A percentile compares a stretch with the other conserved stretches of the same genome.
These are phyloP conservation scores for Cotesia vestalis DNA, from an alignment of 1,140 invertebrate species.

Conservation along the genomic window DNA sequence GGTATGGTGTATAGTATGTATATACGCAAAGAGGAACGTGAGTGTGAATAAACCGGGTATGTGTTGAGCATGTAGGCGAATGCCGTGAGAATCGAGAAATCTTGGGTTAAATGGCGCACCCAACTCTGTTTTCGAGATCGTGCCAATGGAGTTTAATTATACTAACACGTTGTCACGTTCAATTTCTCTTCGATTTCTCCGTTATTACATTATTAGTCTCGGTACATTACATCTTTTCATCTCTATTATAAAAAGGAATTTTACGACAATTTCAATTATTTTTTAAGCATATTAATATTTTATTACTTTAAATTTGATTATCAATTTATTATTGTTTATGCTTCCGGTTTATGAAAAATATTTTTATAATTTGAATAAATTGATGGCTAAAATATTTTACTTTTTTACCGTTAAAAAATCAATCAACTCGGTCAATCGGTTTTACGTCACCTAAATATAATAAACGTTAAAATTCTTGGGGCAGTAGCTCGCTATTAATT, in stretches of 20 bases:
- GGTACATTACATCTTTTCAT: neutral
- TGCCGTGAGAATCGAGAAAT: slow-evolving; percentile 25
- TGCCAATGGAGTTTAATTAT: slow-evolving; percentile 22
- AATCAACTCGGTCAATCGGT: too few relatives aligned
- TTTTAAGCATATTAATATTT: neutral
- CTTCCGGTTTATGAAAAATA: too few relatives aligned
- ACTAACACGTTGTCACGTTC: slow-evolving; percentile 23
- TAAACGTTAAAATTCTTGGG: too few relatives aligned
- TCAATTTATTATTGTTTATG: too few relatives aligned
- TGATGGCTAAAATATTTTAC: too few relatives aligned
- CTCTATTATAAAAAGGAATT: neutral
- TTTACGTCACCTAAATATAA: too few relatives aligned
- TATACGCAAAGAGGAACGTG: too few relatives aligned
- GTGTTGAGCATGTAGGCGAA: slow-evolving; percentile 26
- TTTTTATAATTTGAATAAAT: too few relatives aligned
- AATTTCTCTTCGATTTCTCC: slow-evolving; percentile 28
- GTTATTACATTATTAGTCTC: slow-evolving; percentile 7
- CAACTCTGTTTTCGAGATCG: slow-evolving; percentile 25
- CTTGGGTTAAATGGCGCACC: slow-evolving; percentile 21
- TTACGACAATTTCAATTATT: neutral
- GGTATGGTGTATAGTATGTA: too few relatives aligned
- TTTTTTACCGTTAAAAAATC: too few relatives aligned
- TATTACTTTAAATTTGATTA: too few relatives aligned
- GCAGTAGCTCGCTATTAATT: too few relatives aligned
- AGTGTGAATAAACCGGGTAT: neutral